Evolutionary conservation across 2,888 invertebrate species (phyloP).

Genomic region (Opisthograptis luteolata): DNA sequence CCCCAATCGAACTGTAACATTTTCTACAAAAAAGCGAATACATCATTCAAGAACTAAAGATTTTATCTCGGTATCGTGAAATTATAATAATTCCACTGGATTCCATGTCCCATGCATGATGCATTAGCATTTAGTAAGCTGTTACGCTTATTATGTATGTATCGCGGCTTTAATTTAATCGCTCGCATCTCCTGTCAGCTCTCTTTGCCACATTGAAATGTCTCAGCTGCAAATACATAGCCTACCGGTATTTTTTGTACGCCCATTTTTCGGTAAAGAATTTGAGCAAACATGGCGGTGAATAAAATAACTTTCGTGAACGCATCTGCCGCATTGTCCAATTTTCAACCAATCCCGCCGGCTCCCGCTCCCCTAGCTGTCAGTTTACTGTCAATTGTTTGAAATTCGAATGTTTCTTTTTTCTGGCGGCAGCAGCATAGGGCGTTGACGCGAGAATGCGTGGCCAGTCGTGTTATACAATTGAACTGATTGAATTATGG

Average conservation of each 20-base stretch:
- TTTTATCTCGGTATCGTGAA: slow-evolving; percentile 22
- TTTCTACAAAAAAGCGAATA: slow-evolving; percentile 24
- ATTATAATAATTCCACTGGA: slow-evolving; percentile 27
- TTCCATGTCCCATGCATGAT: slow-evolving; percentile 31
- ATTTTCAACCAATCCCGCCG: slow-evolving; percentile 73
- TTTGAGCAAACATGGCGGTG: slow-evolving; percentile 78
- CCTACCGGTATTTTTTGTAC: slow-evolving; percentile 45
- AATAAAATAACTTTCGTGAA: slow-evolving; percentile 54
- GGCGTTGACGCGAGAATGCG: slow-evolving; percentile 78
- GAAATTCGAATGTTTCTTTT: slow-evolving; percentile 73
- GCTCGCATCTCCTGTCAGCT: slow-evolving; percentile 65
- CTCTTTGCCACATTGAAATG: slow-evolving; percentile 44
- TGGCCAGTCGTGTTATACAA: slow-evolving; percentile 76
- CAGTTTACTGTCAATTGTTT: slow-evolving; percentile 75
- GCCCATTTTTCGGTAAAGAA: slow-evolving; percentile 67
- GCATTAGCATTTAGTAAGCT: slow-evolving; percentile 27
- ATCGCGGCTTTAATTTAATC: slow-evolving; percentile 42
- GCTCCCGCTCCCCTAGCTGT: slow-evolving; percentile 80
- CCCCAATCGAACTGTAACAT: slow-evolving; percentile 12
- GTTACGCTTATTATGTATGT: slow-evolving; percentile 29
- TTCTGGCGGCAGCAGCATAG: slow-evolving; percentile 58
- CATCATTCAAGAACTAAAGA: slow-evolving; percentile 29
- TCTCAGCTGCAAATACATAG: slow-evolving; percentile 44
- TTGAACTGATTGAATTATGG: slow-evolving; percentile 81
- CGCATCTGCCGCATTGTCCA: slow-evolving; percentile 82